Percentiles rank a stretch among this genome's conserved stretches.
phyloP scores from a whole-genome alignment of 2,888 invertebrate genomes.

The Drosophila merina region DNA sequence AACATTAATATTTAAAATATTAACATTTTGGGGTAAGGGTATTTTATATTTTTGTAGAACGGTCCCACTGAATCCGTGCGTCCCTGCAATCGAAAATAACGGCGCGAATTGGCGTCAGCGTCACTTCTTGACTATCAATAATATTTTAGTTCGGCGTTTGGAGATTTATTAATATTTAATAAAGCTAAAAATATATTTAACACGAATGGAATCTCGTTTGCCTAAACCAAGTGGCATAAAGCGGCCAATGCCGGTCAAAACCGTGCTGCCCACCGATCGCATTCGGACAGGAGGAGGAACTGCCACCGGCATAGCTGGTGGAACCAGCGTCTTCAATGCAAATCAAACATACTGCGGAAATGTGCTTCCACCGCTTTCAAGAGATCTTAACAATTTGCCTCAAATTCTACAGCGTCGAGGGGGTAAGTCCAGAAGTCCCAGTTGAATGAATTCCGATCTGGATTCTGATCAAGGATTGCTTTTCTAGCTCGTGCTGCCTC shows the following conservation, averaged over 20 bases:
- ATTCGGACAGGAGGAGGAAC: conserved; percentile 66
- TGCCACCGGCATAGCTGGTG: not conserved
- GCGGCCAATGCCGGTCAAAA: conserved; percentile 69
- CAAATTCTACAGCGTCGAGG: conserved; percentile 41
- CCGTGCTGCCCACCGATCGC: conserved; percentile 81
- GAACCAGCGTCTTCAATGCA: conserved; percentile 13
- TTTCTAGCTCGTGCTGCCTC: conserved; percentile 73
- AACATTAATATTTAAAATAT: no score
- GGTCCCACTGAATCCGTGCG: conserved; percentile 27
- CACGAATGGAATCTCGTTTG: conserved; percentile 85
- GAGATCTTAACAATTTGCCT: conserved; percentile 62
- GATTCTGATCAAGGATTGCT: not conserved
- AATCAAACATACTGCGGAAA: conserved; percentile 54
- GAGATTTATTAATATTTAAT: not conserved
- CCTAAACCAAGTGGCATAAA: conserved; percentile 83
- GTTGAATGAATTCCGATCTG: not conserved
- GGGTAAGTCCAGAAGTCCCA: conserved; percentile 56
- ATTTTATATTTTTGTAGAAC: not conserved
- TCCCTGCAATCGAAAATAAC: conserved; percentile 63
- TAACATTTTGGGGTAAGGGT: no score
- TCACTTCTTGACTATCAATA: conserved; percentile 51
- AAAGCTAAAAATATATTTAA: conserved; percentile 1
- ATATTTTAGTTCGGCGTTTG: not conserved
- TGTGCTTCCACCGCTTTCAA: conserved; percentile 44
- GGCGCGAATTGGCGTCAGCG: conserved; percentile 59